Percentiles rank a stretch among this genome's conserved stretches.
Conservation (phyloP, 2,113 vertebrate genomes). For the Eulemur macaco region DNA sequence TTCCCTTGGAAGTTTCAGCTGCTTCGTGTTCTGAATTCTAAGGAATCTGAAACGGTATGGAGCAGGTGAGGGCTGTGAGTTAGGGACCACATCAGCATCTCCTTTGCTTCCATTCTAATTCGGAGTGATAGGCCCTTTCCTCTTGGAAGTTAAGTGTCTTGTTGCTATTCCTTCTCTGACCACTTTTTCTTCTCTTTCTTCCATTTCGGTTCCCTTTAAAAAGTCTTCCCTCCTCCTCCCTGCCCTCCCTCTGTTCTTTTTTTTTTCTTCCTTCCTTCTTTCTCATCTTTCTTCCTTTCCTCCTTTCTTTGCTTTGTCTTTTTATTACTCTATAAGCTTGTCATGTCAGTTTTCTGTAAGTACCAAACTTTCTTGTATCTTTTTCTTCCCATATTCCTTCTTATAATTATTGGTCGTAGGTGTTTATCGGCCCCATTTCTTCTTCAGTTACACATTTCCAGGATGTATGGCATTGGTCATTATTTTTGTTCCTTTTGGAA, state of each 20-base stretch:
- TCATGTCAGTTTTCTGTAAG: not conserved
- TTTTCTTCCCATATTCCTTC: not conserved
- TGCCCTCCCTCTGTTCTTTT: not conserved
- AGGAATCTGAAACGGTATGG: not conserved
- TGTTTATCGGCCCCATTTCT: not conserved
- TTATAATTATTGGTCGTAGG: not conserved
- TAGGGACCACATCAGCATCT: not conserved
- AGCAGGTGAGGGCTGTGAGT: slow-evolving; percentile 14
- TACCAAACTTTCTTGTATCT: not conserved
- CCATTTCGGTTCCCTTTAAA: not conserved
- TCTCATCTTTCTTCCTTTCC: not conserved
- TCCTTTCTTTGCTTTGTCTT: not conserved
- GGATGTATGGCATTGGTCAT: not conserved
- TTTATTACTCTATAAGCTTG: not conserved
- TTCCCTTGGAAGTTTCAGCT: not conserved
- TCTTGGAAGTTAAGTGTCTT: not conserved
- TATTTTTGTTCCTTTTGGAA: not conserved
- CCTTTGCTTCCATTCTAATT: not conserved
- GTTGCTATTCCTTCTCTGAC: not conserved
- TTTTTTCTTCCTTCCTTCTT: not conserved
- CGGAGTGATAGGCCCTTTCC: not conserved
- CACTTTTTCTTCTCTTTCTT: not conserved
- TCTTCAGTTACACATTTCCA: not conserved
- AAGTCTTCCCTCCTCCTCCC: not conserved
- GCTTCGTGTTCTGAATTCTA: not conserved